Percentiles rank a stretch among this genome's conserved stretches.
phyloP scores from a whole-genome alignment of 2,113 vertebrate species.

The Polypterus senegalus region DNA sequence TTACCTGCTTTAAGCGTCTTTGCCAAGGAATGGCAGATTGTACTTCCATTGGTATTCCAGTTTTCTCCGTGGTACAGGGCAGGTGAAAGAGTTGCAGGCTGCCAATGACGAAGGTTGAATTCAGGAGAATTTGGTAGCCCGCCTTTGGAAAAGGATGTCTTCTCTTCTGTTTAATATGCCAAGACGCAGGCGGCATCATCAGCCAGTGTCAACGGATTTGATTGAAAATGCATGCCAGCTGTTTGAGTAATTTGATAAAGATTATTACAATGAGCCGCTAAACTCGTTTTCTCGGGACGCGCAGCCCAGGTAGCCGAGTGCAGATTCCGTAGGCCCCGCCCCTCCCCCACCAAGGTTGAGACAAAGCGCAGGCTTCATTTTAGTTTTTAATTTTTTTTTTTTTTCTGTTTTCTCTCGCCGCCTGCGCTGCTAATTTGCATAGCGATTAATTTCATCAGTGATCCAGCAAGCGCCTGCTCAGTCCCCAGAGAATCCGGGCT shows the following conservation, averaged over 20 bases:
- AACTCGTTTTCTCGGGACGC: not conserved
- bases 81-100: too few relatives aligned
- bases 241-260: constrained; percentile 2
- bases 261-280: not conserved
- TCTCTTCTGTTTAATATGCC: too few relatives aligned
- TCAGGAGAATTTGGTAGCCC: too few relatives aligned
- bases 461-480: constrained; percentile 8
- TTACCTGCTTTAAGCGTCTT: too few relatives aligned
- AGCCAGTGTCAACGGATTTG: not conserved
- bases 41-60: too few relatives aligned
- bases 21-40: too few relatives aligned
- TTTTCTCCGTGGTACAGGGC: too few relatives aligned
- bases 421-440: constrained; percentile 14
- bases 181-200: not conserved
- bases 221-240: not conserved
- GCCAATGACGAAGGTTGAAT: too few relatives aligned
- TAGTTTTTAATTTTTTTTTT: not conserved
- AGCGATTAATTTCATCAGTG: constrained; percentile 14
- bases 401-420: not conserved
- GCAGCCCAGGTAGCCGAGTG: not conserved
- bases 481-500: constrained; percentile 9
- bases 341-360: not conserved
- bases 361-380: constrained; percentile 3
- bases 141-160: too few relatives aligned
- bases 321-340: not conserved